Evolutionary conservation across 2,888 invertebrate genomes (phyloP), one percentile per base, ranked within the genome.

Genomic region (Lasioglossum leucozonium): DNA sequence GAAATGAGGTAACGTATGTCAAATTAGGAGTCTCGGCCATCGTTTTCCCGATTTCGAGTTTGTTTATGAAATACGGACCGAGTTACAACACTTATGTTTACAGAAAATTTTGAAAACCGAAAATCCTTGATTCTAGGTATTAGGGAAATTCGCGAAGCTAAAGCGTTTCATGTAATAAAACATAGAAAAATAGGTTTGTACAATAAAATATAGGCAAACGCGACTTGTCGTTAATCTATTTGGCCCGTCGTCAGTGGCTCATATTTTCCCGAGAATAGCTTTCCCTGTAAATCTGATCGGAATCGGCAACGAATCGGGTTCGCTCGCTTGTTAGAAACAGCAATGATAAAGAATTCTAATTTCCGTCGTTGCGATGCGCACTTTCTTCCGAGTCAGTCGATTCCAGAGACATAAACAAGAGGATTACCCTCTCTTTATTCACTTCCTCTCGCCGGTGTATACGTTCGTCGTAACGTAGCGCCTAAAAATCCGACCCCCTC

Each of bases 351-450:
- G 72, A 75, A 85, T 79, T 85, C 81, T 83, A 88, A 87, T 85
- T 87, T 85, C 87, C 85, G 85, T 87, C 85, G 83, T 88, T 87
- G 83, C 79, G 77, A 85, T 79, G 81, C 81, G 77, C 71, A 26
- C 67, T 72, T 81, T 81, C 83, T 79, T 62, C 40, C 74, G 88
- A 79, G 85, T 79, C 74, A 85, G 83, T 88, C 88, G 85, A 88
- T 88, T 87, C 79, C 40, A 34, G 72, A 79, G 85, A 85, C 81
- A 88, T 88, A 88, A 88, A 87, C 87, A 88, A 85, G 85, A 81
- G 83, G 87, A 88, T 88, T 88, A 72, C 18, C 72, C 18, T 44
- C 26, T 34, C 47, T 34, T 72, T 30, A 26, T 44, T 40, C 69
- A n/a, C 42, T 42, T n/a, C 47, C 72, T 10, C 18, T 44, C 30